These are phyloP conservation scores for Abscondita cerata DNA, from an alignment of 2,888 invertebrate species.

Conservation along the genomic window DNA sequence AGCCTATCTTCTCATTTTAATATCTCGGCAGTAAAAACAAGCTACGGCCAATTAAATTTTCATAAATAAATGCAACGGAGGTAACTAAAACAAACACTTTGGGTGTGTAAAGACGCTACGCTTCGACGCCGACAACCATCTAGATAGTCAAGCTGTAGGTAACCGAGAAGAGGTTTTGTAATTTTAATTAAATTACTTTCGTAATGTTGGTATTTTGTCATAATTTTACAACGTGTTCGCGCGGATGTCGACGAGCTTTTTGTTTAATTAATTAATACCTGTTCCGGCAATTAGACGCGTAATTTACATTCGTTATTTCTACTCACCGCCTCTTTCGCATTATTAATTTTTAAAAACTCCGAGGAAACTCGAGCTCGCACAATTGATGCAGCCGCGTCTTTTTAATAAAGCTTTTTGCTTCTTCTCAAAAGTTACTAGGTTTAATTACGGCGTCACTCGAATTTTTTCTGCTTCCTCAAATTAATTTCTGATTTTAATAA, in stretches of 20 bases:
- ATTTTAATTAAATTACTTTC: constrained; percentile 49
- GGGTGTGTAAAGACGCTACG: constrained; percentile 38
- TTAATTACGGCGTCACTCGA: too few species aligned
- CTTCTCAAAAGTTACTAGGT: too few species aligned
- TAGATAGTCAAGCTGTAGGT: constrained; percentile 42
- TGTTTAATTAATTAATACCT: constrained; percentile 57
- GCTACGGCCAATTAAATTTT: constrained; percentile 36
- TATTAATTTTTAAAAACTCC: constrained; percentile 48
- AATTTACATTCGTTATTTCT: constrained; percentile 36
- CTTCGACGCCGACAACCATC: constrained; percentile 44
- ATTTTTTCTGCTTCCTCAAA: too few species aligned
- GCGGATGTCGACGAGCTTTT: constrained; percentile 51
- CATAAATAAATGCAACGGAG: constrained; percentile 38
- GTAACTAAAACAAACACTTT: constrained; percentile 35
- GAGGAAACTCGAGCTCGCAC: constrained; percentile 25
- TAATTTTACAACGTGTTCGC: constrained; percentile 55
- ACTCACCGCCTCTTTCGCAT: constrained; percentile 45
- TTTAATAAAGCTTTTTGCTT: constrained; percentile 18
- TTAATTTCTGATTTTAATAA: constrained; percentile 4
- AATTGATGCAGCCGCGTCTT: constrained; percentile 24
- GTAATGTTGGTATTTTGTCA: constrained; percentile 53
- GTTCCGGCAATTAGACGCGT: constrained; percentile 53
- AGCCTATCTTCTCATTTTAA: constrained; percentile 23
- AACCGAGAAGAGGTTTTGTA: constrained; percentile 37
- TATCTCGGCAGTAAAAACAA: constrained; percentile 26